Base-by-base conservation (phyloP, 1,140 invertebrate genomes). In the Gonioctena quinquepunctata region DNA sequence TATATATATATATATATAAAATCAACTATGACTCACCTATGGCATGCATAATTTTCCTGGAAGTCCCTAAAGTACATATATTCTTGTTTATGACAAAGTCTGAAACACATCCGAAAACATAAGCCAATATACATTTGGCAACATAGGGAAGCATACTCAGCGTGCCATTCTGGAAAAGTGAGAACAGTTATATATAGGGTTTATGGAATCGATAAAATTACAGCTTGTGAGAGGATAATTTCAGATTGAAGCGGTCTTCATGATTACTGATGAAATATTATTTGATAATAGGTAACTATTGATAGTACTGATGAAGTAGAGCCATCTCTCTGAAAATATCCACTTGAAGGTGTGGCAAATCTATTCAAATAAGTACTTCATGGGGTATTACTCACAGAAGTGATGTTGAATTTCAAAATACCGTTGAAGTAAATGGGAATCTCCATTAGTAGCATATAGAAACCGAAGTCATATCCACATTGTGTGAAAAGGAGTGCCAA, bases 401-500 rank as follows among this genome's bases (percentile, higher is more conserved):
- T 23, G 5, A 68, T 90, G 61, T 97, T 86, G 73, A 93, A 93
- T 57, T 89, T 83, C 0, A 98, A 86, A 0, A 97, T 89, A 60
- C 89, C 88, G 19, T 90, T 90, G 87, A 99, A 91, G 79, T 96
- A 99, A 1, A 90, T 92, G 0, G 97, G 96, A 72, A 98, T 90
- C 82, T 96, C 90, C 0, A 94, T 96, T 54, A 98, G 85, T 49
- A 98, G 86, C 3, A 93, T 96, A 84, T 94, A 96, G 79, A 94
- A 95, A 0, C 94, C 95, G 95, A 95, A 98, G 78, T 94, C 94
- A 78, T 96, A 92, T 0, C 93, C 90, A 80, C 93, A 92, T 77
- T 97, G 93, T 0, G 88, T 90, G 0, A 95, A 80, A 27, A 94
- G 87, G 8, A 96, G 84, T 0, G 94, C 91, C 91, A 91, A 94